Evolutionary conservation across 2,888 invertebrate species (phyloP), one percentile per base, ranked within the genome.

Genomic region (Sussaba pulchella): DNA sequence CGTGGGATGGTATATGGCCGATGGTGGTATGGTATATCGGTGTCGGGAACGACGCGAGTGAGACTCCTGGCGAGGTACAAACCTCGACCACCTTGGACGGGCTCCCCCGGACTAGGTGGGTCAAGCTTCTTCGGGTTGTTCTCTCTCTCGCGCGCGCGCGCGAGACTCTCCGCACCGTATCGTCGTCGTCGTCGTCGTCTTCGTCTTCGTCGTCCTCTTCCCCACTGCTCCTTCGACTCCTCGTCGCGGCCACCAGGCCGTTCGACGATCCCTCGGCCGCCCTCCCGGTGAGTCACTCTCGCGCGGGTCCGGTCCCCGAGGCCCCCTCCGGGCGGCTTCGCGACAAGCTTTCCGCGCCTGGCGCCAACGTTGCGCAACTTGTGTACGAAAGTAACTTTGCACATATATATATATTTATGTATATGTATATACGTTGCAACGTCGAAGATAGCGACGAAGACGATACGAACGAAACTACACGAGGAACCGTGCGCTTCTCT

Each of bases 291-390:
- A 91, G 90, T 91, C 91, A 90, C 88, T 88, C 86, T 75, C 76
- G 78, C 31, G 31, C 31, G 31, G 31, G 71, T 78, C 74, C 71
- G 72, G 69, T 81, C 76, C 74, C 78, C 81, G 79, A 77, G 64
- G 76, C 57, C 67, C 76, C 80, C 81, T 63, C 76, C 80, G 79
- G 75, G 77, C 86, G 87, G 88, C 89, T 82, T 85, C 85, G 86
- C 87, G 82, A 72, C 82, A 45, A 70, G 64, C 70, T 70, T 66
- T 50, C 31, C 61, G 77, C 84, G 87, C 85, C 88, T 90, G 91
- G 91, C 91, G 91, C 91, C 91, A 89, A 87, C 84, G 82, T 91
- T 91, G 90, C 89, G 90, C 90, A 91, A 90, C 77, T 43, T 70
- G 41, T 57, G 14, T 57, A 31, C 57, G 17, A 57, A 57, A 57